Evolutionary conservation across 2,113 vertebrate species (phyloP), one percentile per base, ranked within the genome.

Genomic region (Mionectes macconnelli): DNA sequence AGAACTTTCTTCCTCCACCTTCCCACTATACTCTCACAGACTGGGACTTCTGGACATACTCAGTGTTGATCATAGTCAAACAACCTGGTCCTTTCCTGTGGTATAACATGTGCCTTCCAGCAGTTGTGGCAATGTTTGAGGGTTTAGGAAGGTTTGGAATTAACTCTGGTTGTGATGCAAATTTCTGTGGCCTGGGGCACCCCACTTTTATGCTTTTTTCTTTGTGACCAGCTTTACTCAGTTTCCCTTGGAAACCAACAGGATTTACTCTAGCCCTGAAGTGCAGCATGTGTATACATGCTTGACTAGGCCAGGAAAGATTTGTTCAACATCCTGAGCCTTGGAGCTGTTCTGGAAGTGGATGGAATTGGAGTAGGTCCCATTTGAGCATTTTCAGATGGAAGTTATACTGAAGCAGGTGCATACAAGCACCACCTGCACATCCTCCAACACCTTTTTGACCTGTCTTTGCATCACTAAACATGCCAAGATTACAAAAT

Each of bases 1-100:
- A 83, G 30, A 67, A 55, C 14, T 82, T 68, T 82, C 12, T 67
- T 72, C 14, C 7, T 78, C 15, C 21, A 33, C 23, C 4, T 53
- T 89, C 9, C 1, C 6, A 8, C 33, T 31, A 1, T 18, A 4
- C 15, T 78, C 7, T 35, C 4, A 2, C 11, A 37, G n/a, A 23
- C 28, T 84, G 45, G 12, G 28, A 76, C 30, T 73, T 90, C 39
- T 37, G 18, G 28, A 57, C 35, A 28, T 4, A 4, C 5, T 57
- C 8, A 13, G 3, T 49, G 11, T 8, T 67, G 20, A 10, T 63
- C 30, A 55, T 25, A 47, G 14, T 44, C 68, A 87, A 78, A 44
- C 1, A 62, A 6, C 6, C 8, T 8, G 40, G 37, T 8, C 15
- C 3, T 84, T 77, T 74, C 10, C 35, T 81, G 3, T 45, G 57